Evolutionary conservation across 2,113 vertebrate genomes (phyloP).

Genomic region (Gymnarchus niloticus): DNA sequence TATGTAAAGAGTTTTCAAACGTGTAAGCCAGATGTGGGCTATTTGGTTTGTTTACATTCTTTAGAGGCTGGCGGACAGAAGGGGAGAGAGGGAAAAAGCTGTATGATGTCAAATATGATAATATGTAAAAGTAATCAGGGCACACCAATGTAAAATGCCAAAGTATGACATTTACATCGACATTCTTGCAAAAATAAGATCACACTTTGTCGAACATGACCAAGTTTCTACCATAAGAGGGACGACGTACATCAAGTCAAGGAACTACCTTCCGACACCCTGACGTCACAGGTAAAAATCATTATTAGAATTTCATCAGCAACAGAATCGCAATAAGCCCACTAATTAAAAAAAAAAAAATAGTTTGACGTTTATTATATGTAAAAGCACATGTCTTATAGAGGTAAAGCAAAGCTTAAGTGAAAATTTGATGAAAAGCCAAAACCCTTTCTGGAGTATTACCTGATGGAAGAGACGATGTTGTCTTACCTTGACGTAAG

Average conservation of each 20-base stretch:
- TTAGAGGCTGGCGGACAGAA: slow-evolving; percentile 51
- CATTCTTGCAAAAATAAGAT: slow-evolving; percentile 12
- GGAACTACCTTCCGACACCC: background rate
- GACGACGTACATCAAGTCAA: background rate
- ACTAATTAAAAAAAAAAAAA: background rate
- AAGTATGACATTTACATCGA: slow-evolving; percentile 20
- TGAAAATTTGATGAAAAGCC: slow-evolving; percentile 18
- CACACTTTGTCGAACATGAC: background rate
- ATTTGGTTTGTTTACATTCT: slow-evolving; percentile 83
- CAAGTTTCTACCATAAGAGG: background rate
- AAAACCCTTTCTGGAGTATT: slow-evolving; percentile 53
- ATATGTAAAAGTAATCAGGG: slow-evolving; percentile 32
- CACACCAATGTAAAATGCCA: slow-evolving; percentile 2
- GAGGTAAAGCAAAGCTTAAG: background rate
- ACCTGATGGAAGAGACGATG: slow-evolving; percentile 75
- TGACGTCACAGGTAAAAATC: background rate
- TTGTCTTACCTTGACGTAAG: slow-evolving; percentile 98
- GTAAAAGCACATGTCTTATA: background rate
- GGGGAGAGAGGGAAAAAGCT: slow-evolving; percentile 37
- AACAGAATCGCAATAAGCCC: background rate
- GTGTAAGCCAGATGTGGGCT: slow-evolving; percentile 81
- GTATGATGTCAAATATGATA: slow-evolving; percentile 62
- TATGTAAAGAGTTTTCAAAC: slow-evolving; percentile 52
- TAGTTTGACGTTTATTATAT: background rate
- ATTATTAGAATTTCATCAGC: background rate